Conservation (phyloP, 2,113 vertebrate species). For the Ramphastos sulfuratus region DNA sequence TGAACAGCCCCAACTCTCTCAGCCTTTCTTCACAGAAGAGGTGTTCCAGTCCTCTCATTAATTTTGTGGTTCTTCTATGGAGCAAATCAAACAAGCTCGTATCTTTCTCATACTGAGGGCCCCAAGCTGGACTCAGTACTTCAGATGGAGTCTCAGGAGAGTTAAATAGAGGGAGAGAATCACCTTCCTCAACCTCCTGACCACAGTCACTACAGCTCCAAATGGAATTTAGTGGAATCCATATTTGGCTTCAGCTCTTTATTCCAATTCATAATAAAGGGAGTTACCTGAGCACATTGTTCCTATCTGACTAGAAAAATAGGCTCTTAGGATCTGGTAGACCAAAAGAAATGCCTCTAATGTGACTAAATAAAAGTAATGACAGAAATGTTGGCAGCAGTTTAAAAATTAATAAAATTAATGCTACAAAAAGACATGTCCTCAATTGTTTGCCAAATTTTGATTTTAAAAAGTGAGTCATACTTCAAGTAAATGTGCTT, state of each 20-base stretch:
- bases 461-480: slow-evolving; percentile 62
- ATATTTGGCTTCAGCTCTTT: neutral
- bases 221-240: neutral
- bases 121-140: neutral
- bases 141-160: neutral
- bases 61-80: neutral
- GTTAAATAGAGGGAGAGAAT: neutral
- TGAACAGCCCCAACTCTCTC: neutral
- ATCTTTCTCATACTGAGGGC: neutral
- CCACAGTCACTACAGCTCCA: neutral
- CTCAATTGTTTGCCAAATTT: slow-evolving; percentile 35
- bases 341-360: slow-evolving; percentile 6
- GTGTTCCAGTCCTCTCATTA: neutral
- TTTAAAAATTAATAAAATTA: slow-evolving; percentile 43
- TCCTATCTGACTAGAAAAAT: neutral
- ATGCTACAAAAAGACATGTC: slow-evolving; percentile 26
- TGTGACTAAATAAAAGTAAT: neutral
- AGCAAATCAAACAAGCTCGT: neutral
- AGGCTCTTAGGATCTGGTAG: neutral
- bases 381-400: slow-evolving; percentile 26
- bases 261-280: neutral
- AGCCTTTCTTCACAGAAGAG: neutral
- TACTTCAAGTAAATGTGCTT: slow-evolving; percentile 21
- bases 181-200: neutral
- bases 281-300: neutral